Base-by-base conservation (phyloP, 2,888 invertebrate genomes). In the Rotaria magnacalcarata region DNA sequence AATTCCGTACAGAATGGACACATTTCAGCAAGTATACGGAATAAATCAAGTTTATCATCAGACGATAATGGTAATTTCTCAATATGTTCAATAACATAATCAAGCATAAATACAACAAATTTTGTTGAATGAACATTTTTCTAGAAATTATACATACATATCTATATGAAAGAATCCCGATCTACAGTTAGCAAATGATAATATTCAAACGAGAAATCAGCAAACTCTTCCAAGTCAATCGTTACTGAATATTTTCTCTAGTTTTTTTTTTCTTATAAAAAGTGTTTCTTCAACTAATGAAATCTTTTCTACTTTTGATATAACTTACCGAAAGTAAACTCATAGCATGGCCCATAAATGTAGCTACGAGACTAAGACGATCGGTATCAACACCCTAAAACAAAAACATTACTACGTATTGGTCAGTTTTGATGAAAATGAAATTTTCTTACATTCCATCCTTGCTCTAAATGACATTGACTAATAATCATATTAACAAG, bases 1-100 rank as follows among this genome's bases (percentile, higher is more conserved):
- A 95, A 90, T 75, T 93, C 93, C 74, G 95, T 95, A 90, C 94
- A 94, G 91, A 94, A 93, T 87, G 94, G 93, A 84, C 94, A 93
- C 88, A 96, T 93, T 91, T 96, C 96, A 50, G 96, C 96, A 90
- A 96, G 93, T 88, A 95, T 93, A 91, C 95, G 95, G 47, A 97
- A 92, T 85, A 96, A 91, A 89, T 95, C 95, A 87, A 96, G 91
- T 89, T 95, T 94, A 74, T 93, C 54, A 84, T 54, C 56, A 16
- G 43, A 47, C 47, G 75, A 80, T 41, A 60, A 14, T 52, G 85
- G 24, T 50, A 47, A 74, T 84, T 84, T 84, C 19, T 24, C 34
- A 21, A 84, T 27, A 54, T 56, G 34, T 54, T 58, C 58, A 21
- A 97, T 91, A 56, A 96, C 94, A 92, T 96, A 93, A 87, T 94